A percentile compares a stretch with the other conserved stretches of the same genome.
phyloP scores from a whole-genome alignment of 2,113 vertebrate genomes.

The Piaya cayana region DNA sequence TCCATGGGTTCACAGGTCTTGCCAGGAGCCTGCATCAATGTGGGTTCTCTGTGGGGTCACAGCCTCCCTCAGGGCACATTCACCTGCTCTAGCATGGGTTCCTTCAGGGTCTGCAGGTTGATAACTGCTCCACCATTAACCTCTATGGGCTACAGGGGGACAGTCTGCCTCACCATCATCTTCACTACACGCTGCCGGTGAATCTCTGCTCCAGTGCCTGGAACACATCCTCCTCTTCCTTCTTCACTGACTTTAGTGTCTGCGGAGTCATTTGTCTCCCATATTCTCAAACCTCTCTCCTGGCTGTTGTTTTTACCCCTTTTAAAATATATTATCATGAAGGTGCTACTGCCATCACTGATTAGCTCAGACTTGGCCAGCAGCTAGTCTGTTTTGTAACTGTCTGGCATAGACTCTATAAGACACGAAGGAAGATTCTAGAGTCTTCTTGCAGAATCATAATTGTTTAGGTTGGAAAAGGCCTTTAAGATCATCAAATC shows the following conservation, averaged over 20 bases:
- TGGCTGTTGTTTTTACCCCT: not conserved
- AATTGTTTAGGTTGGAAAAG: not conserved
- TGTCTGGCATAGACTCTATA: not conserved
- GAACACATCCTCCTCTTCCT: not conserved
- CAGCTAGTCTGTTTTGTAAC: accelerated
- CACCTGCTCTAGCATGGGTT: accelerated
- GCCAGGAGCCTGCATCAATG: too few species aligned
- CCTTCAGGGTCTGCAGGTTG: not conserved
- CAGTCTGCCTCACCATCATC: not conserved
- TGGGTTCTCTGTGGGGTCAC: too few species aligned
- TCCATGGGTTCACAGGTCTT: too few species aligned
- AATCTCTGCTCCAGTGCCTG: not conserved
- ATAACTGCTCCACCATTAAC: not conserved
- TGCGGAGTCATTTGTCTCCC: accelerated
- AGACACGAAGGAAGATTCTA: not conserved
- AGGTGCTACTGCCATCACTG: accelerated
- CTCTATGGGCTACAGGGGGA: not conserved
- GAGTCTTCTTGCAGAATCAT: not conserved
- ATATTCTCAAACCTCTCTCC: not conserved
- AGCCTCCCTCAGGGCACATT: too few species aligned
- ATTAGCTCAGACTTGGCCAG: not conserved
- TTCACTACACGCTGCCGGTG: not conserved
- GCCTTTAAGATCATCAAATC: not conserved
- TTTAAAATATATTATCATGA: not conserved
- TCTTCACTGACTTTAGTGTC: not conserved